Evolutionary conservation across 2,797 vertebrate species (phyloP), one percentile per base, ranked within the genome.

Genomic region (Stomatorhinus walkeri): DNA sequence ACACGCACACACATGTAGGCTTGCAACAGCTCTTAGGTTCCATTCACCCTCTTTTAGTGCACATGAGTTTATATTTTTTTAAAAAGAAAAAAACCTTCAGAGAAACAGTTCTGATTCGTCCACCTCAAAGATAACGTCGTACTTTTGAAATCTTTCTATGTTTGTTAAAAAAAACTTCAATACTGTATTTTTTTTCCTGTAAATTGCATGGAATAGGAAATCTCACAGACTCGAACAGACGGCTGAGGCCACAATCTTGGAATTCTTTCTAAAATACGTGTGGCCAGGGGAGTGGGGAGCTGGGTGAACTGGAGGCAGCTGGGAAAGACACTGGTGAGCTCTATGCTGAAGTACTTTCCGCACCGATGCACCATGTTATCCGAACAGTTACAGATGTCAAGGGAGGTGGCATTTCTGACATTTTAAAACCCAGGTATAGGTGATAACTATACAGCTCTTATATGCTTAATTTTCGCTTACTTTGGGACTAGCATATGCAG

Each of bases 281-380:
- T 92, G 54, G 76, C 92, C 91, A 88, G 85, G 91, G 91, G 90
- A 91, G 90, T 91, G 52, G 87, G 90, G 91, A 54, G 52, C 68
- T 36, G 19, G 24, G 84, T 24, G 61, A 79, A 72, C 52, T 52
- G 16, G 84, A 88, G 76, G 76, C 48, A 88, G 72, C 56, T 52
- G 92, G 91, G 91, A 92, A 85, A 93, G 92, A 92, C 90, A 94
- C 93, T 92, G 90, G 91, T 90, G 90, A 89, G 90, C 87, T 93
- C 93, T 93, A 94, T 95, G 95, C 95, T 95, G 95, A 93, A 94
- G 93, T 93, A 95, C 92, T 93, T 94, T 94, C 94, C 91, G 86
- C 92, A 92, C 93, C 92, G 93, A 93, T 91, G 93, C 91, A 91
- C 93, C 92, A 91, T 92, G 94, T 93, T 94, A 93, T 93, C 92